Base-by-base conservation (phyloP, 2,113 vertebrate genomes). In the Emydocephalus ijimae region DNA sequence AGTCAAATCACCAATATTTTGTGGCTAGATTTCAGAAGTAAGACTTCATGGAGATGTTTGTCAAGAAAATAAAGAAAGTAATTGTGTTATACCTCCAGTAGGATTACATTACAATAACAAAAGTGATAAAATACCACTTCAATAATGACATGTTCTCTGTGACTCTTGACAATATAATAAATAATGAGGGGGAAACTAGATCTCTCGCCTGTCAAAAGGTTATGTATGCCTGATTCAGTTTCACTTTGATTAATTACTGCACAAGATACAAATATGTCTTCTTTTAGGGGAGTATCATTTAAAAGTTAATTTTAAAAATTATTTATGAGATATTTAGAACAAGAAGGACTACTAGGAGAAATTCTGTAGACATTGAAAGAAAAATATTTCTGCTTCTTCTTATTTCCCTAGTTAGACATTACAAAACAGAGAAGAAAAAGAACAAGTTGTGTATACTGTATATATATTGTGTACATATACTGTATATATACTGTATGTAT, bases 361-460 rank as follows among this genome's bases (percentile, higher is more conserved):
- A 18, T n/a, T 3, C 34, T 34, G 45, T 2, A 14, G 34, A 11
- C 14, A 39, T 57, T 81, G 34, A 91, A 54, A 91, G 26, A 91
- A 52, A 52, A 23, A 89, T 90, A 48, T 54, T 94, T 93, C 12
- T 91, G 3, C 87, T 43, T 94, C 87, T 43, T 94, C 0, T 89
- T n/a, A 89, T 61, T 93, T 88, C 20, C 54, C 94, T 14, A 4
- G 85, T 45, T 93, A 54, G 89, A 24, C 11, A 93, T 39, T 93
- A 34, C 59, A 55, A 90, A 93, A 15, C 20, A 81, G 24, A 81
- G 20, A 20, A 57, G 26, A 57, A 69, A 85, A 21, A 88, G n/a
- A 52, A 91, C 56, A 88, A 90, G 57, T 54, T 11, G 18, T 89
- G 43, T 52, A 29, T 85, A 93, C 1, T 69, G 29, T 94, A 86